These are phyloP conservation scores for Aurelia sp. DNA, from an alignment of 30 jellyfish, hydroid and myxozoan species.

Conservation along the genomic window DNA sequence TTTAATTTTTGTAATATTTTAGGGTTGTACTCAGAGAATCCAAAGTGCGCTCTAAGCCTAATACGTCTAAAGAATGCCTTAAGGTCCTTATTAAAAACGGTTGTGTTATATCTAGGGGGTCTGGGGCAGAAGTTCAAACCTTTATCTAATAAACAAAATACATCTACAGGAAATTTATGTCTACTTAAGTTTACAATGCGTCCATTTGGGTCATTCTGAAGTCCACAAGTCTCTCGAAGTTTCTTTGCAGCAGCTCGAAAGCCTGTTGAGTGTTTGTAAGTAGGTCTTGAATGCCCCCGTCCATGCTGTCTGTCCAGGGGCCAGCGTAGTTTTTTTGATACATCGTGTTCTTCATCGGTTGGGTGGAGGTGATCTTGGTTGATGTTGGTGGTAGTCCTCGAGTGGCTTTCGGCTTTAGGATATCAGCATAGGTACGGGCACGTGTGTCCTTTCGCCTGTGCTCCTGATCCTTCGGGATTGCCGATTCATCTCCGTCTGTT, in stretches of 20 bases:
- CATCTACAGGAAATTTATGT: background rate
- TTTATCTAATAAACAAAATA: slow-evolving; percentile 18
- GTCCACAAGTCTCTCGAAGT: background rate
- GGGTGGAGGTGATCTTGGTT: background rate
- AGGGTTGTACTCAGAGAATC: background rate
- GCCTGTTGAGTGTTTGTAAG: slow-evolving; percentile 12
- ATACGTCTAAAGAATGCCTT: background rate
- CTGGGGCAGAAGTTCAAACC: slow-evolving; percentile 30
- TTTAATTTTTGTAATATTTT: background rate
- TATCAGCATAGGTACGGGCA: too few species aligned
- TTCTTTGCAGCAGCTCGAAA: slow-evolving; percentile 15
- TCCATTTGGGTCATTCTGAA: background rate
- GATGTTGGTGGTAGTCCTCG: slow-evolving; percentile 5
- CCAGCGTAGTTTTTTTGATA: background rate
- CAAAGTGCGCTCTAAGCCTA: too few species aligned
- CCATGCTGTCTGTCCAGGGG: background rate
- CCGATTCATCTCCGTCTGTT: too few species aligned
- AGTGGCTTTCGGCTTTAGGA: too few species aligned
- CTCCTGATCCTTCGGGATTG: too few species aligned
- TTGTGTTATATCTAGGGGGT: slow-evolving; percentile 12
- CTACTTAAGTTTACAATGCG: slow-evolving; percentile 7
- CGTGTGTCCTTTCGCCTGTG: too few species aligned
- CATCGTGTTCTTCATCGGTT: background rate
- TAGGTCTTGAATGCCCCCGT: background rate
- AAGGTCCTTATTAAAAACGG: background rate